These are phyloP conservation scores for Nothobranchius kuhntae DNA, from an alignment of 2,113 vertebrate species.

Conservation along the genomic window DNA sequence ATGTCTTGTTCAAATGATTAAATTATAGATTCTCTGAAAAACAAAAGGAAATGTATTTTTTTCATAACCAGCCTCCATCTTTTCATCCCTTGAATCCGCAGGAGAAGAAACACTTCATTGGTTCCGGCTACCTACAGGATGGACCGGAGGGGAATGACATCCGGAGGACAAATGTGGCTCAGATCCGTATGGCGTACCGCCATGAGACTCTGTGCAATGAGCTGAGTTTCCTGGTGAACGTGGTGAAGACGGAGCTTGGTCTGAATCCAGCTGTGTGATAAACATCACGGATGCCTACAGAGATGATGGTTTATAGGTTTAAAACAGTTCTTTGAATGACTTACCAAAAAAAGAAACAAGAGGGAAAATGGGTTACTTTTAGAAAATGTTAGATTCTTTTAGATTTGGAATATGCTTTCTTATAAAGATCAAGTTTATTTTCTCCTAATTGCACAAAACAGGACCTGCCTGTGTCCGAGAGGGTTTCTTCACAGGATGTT, in stretches of 20 bases:
- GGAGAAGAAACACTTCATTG: constrained; percentile 96
- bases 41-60: too few relatives aligned
- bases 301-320: not conserved
- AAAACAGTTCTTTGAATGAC: not conserved
- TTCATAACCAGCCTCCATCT: not conserved
- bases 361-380: too few relatives aligned
- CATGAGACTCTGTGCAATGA: constrained; percentile 93
- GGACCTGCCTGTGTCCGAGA: too few relatives aligned
- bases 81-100: constrained; percentile 46
- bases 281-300: not conserved
- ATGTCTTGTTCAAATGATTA: too few relatives aligned
- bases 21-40: too few relatives aligned
- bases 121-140: constrained; percentile 88
- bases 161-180: constrained; percentile 92
- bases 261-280: constrained; percentile 43
- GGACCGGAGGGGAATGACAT: constrained; percentile 96
- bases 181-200: constrained; percentile 95
- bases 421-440: too few relatives aligned
- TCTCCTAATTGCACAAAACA: too few relatives aligned
- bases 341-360: not conserved
- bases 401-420: too few relatives aligned
- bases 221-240: constrained; percentile 93
- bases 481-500: too few relatives aligned
- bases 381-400: too few relatives aligned
- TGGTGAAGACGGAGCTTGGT: constrained; percentile 83